Percentiles rank a stretch among this genome's conserved stretches.
These are phyloP conservation scores for Malurus cyaneus DNA, from an alignment of 2,113 vertebrate species.

Conservation along the genomic window DNA sequence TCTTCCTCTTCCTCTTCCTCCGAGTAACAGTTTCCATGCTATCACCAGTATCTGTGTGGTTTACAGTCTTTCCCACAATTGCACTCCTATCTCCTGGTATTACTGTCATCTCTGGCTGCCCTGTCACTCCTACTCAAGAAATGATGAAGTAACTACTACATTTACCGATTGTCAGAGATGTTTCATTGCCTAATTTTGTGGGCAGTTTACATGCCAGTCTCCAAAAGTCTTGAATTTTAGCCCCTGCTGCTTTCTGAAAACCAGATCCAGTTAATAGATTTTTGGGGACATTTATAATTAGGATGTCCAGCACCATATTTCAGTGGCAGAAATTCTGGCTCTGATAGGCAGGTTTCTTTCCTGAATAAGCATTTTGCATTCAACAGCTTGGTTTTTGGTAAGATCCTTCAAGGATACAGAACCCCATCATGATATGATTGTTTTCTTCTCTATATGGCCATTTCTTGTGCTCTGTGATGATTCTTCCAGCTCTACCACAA, in stretches of 20 bases:
- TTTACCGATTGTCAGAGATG: background rate
- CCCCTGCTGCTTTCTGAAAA: background rate
- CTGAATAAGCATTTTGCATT: background rate
- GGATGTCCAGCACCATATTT: background rate
- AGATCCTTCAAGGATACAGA: background rate
- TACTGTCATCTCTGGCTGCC: background rate
- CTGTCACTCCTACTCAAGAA: background rate
- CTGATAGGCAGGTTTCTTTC: background rate
- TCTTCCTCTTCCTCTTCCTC: slow-evolving; percentile 37
- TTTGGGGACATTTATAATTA: background rate
- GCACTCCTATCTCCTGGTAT: background rate
- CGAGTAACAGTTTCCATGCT: background rate
- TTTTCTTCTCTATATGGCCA: background rate
- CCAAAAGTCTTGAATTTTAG: background rate
- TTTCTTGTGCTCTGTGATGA: background rate
- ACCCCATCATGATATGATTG: background rate
- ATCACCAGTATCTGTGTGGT: background rate
- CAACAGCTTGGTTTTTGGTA: background rate
- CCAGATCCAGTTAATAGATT: background rate
- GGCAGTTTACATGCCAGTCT: background rate
- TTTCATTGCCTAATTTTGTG: background rate
- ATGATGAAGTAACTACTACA: background rate
- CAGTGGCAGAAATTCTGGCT: background rate
- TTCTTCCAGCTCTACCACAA: background rate
- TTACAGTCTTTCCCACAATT: slow-evolving; percentile 1